Conservation (phyloP, 2,888 invertebrate species). For the Diplazon laetatorius region DNA sequence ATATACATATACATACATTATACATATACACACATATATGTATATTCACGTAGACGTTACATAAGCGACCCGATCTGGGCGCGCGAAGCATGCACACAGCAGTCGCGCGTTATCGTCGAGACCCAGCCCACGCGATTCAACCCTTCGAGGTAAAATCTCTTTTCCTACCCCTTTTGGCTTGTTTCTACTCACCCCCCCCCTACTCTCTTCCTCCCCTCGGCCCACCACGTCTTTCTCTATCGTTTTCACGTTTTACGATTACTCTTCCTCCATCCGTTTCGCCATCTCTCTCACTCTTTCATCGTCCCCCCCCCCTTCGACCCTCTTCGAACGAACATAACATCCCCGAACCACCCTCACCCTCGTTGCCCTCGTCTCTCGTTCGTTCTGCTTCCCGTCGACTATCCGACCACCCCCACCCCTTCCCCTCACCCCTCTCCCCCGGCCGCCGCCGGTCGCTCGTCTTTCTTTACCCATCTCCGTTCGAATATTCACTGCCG, state of each 20-base stretch:
- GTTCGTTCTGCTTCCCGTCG: conserved; percentile 2
- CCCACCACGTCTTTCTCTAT: conserved; percentile 49
- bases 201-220: conserved; percentile 39
- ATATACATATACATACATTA: conserved; percentile 69
- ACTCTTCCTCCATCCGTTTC: too few species aligned
- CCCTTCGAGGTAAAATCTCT: conserved; percentile 63
- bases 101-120: conserved; percentile 72
- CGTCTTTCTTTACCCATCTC: conserved; percentile 23
- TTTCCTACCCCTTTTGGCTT: conserved; percentile 54
- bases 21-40: too few species aligned
- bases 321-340: conserved; percentile 28
- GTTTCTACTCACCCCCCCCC: conserved; percentile 39
- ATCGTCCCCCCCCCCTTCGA: conserved; percentile 27
- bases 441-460: too few species aligned
- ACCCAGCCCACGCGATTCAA: conserved; percentile 73
- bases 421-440: background rate
- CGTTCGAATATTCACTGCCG: conserved; percentile 6
- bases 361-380: conserved; percentile 30
- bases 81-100: conserved; percentile 25
- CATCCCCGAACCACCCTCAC: conserved; percentile 45
- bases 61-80: conserved; percentile 53
- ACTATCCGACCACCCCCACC: background rate
- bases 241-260: conserved; percentile 46
- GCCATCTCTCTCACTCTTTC: background rate
- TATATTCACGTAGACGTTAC: conserved; percentile 69